Evolutionary conservation across 2,797 vertebrate genomes (phyloP).

Genomic region (Trematomus bernacchii): DNA sequence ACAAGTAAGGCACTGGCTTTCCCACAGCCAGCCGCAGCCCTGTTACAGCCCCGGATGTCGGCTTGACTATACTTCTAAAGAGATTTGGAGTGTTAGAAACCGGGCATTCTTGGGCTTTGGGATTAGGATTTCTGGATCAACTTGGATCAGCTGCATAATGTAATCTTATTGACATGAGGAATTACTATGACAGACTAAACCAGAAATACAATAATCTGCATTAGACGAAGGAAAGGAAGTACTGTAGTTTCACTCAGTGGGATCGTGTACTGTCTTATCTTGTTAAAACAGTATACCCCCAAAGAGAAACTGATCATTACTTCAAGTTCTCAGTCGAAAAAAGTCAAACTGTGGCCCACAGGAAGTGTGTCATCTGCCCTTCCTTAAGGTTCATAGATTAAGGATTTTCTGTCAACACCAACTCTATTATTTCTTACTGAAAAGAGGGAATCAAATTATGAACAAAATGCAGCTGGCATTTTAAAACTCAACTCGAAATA

Average conservation of each 20-base stretch:
- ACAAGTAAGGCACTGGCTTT: conserved; percentile 28
- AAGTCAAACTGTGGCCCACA: conserved; percentile 1
- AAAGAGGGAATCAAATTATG: conserved; percentile 16
- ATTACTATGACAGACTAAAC: conserved; percentile 68
- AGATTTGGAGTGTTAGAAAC: conserved; percentile 74
- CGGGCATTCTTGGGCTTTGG: conserved; percentile 55
- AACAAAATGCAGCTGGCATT: conserved; percentile 33
- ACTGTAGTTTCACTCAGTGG: conserved; percentile 38
- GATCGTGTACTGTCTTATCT: conserved; percentile 58
- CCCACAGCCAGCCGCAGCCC: conserved; percentile 34
- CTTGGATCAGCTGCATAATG: conserved; percentile 79
- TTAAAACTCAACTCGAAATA: conserved; percentile 36
- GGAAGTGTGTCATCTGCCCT: conserved; percentile 32
- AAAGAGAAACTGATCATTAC: conserved; percentile 34
- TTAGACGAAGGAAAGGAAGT: conserved; percentile 54
- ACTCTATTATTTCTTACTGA: conserved; percentile 18
- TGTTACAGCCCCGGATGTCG: conserved; percentile 33
- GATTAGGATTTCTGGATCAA: conserved; percentile 81
- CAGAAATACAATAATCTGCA: conserved; percentile 75
- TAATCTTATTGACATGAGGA: conserved; percentile 79
- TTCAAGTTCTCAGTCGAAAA: conserved; percentile 10
- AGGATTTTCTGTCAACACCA: not conserved
- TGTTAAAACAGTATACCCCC: conserved; percentile 53
- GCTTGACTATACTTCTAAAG: conserved; percentile 65
- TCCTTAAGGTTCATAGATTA: conserved; percentile 30